Evolutionary conservation across 2,888 invertebrate genomes (phyloP), one percentile per base, ranked within the genome.

Genomic region (Limulus polyphemus): DNA sequence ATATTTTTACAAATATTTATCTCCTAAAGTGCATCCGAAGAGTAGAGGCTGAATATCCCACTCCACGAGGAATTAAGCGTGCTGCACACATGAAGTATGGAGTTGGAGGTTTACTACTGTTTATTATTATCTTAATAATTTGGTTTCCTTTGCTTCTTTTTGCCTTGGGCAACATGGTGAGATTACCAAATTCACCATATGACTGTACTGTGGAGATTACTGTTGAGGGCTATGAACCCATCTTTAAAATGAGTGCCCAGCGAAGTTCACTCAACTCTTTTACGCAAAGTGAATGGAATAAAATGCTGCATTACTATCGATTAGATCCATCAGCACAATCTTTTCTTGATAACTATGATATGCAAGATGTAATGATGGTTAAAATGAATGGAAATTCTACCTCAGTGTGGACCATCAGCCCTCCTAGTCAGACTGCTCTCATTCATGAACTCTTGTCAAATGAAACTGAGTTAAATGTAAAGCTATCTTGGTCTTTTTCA

Each of bases 91-190:
- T 86, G 59, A 99, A 99, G 78, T 94, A 98, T 73, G 74, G 91
- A 55, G 83, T 94, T 73, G 99, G 99, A 16, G 94, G 97, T 13
- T 84, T 86, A 16, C 83, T 90, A 50, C 83, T 99, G 9, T 82
- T 92, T 10, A 79, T 88, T 65, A 87, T 98, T 71, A 90, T 98
- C 61, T 73, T 90, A 50, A 86, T 97, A 65, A 93, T 99, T 70
- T 99, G 97, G 97, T 94, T 95, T 79, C 99, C 99, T 0, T 80
- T 99, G 46, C 87, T 98, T 1, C 83, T 98, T 71, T 99, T 98
- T 78, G 95, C 99, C 0, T 82, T 97, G 57, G 91, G 93, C 13
- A 90, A 90, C 74, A 87, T 92, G 47, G 94, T 95, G 10, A 95
- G 97, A 10, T 80, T 85, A 71, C 83, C 90, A 0, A 94, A 94